A percentile compares a stretch with the other conserved stretches of the same genome.
These are phyloP conservation scores for Bufotes viridis DNA, from an alignment of 2,797 vertebrate species.

Conservation along the genomic window DNA sequence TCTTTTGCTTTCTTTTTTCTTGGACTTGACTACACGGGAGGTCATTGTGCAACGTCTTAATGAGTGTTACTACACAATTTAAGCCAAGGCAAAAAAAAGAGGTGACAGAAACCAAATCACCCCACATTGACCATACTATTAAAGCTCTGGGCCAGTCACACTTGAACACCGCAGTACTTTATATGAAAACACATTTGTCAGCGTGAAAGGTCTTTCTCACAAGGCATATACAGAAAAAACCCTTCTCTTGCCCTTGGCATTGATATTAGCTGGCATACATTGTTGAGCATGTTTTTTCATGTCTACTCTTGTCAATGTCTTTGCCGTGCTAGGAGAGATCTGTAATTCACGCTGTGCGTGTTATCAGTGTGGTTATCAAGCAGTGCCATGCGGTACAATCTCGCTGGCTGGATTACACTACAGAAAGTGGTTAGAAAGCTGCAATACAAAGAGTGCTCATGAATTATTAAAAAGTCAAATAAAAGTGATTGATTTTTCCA, in stretches of 20 bases:
- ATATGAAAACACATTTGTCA: not conserved
- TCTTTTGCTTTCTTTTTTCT: too few species aligned
- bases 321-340: not conserved
- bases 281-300: conserved; percentile 7
- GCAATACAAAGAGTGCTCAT: not conserved
- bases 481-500: not conserved
- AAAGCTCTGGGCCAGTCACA: not conserved
- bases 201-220: not conserved
- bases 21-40: too few species aligned
- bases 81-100: too few species aligned
- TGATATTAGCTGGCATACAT: conserved; percentile 5
- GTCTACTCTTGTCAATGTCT: conserved; percentile 27
- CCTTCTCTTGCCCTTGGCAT: not conserved
- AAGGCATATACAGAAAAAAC: not conserved
- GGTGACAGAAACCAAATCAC: too few species aligned
- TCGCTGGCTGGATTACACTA: conserved; percentile 24
- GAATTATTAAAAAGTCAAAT: not conserved
- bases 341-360: conserved; percentile 3
- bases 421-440: not conserved
- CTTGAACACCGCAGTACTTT: not conserved
- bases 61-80: too few species aligned
- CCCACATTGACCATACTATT: too few species aligned
- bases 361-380: conserved; percentile 12
- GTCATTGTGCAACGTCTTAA: too few species aligned
- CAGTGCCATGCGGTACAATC: conserved; percentile 31